These are phyloP conservation scores for Mantis religiosa DNA, from an alignment of 2,888 invertebrate genomes.

Conservation along the genomic window DNA sequence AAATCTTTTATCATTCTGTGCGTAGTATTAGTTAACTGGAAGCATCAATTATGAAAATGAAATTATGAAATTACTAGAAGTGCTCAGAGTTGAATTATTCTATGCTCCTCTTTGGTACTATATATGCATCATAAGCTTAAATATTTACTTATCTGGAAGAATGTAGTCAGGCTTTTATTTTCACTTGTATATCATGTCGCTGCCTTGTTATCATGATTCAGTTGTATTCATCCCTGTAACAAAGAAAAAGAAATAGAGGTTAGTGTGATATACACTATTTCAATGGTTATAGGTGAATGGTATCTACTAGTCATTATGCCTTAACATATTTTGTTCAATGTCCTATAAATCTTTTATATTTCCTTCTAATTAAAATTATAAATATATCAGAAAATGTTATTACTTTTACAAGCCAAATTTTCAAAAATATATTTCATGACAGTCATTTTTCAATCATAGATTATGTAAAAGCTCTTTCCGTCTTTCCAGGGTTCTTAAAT, in stretches of 20 bases:
- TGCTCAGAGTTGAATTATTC: not conserved
- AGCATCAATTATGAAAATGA: not conserved
- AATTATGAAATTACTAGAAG: not conserved
- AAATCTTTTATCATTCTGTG: not conserved
- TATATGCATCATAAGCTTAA: not conserved
- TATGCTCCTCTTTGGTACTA: not conserved
- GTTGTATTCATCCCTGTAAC: not conserved
- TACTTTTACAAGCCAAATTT: no score
- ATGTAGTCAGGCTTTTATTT: not conserved
- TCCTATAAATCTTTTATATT: no score
- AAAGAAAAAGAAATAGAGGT: not conserved
- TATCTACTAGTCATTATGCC: no score
- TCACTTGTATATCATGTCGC: slow-evolving; percentile 1
- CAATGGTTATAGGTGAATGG: no score
- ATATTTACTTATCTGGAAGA: not conserved
- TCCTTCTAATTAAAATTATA: no score
- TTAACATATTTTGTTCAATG: no score
- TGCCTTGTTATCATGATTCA: not conserved
- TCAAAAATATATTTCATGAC: no score
- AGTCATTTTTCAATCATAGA: no score
- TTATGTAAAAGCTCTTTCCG: no score
- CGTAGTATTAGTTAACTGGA: not conserved
- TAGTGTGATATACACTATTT: no score
- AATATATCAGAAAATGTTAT: no score
- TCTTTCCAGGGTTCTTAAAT: no score